Base-by-base conservation (phyloP, 2,113 vertebrate genomes). In the Amphilophus citrinellus region DNA sequence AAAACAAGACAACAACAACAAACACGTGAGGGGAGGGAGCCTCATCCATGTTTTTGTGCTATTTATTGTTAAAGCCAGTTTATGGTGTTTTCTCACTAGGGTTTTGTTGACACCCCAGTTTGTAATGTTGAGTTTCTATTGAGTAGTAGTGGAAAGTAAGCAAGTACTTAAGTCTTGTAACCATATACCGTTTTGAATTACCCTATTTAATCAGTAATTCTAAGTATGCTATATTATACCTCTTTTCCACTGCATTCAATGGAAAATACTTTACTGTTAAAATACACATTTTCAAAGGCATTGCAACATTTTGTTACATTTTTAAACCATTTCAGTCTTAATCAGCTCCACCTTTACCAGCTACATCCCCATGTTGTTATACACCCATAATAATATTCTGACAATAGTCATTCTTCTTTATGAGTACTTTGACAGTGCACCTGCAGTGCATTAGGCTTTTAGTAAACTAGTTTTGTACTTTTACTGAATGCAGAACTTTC, bases 401-500 rank as follows among this genome's bases (percentile, higher is more conserved):
- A 56, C 68, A 73, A 35, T 73, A 56, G 47, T 73, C 47, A 35
- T 73, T 73, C 10, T n/a, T 56, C 47, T 56, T 73, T 56, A 73
- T 56, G 68, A 56, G 27, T 32, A 32, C 68, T 56, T 73, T 73
- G 27, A 73, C 68, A 73, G 68, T 56, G 47, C 27, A 73, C 17
- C 47, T 73, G 60, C 50, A 79, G 0, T 56, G 27, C 47, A 73
- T 73, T 73, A n/a, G 27, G 47, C 68, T n/a, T 56, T 73, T 73
- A 73, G 47, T n/a, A 9, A 1, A 39, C 37, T 39, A 73, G 47
- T 56, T 73, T 73, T 73, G 27, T 11, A 73, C 18, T 5, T 73
- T 56, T 73, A 73, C 18, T 73, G 18, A 73, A 32, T 73, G 27
- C 68, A 73, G 47, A 56, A 56, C 47, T 73, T 73, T 3, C 47